A percentile compares a stretch with the other conserved stretches of the same genome.
phyloP scores from a whole-genome alignment of 92 coral and sea anemone genomes.

The Phymanthus crucifer region DNA sequence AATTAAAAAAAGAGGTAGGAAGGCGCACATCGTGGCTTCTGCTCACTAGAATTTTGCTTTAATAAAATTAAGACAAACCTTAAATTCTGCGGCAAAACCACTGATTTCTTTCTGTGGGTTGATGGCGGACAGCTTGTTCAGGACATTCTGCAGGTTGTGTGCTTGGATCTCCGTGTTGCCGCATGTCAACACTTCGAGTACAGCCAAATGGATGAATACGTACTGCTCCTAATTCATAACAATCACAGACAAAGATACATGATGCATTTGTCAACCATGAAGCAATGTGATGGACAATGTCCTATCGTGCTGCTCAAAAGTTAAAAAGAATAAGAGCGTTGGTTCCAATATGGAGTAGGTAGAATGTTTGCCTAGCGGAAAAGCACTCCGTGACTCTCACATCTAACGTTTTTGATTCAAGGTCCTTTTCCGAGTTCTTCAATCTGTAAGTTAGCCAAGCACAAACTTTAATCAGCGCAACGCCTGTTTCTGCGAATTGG shows the following conservation, averaged over 20 bases:
- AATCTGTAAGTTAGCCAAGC: too few species aligned
- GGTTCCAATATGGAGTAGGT: too few species aligned
- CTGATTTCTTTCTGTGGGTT: slow-evolving; percentile 33
- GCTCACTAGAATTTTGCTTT: too few species aligned
- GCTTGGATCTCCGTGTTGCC: slow-evolving; percentile 60
- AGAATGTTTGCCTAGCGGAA: too few species aligned
- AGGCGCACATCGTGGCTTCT: not conserved
- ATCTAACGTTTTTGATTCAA: too few species aligned
- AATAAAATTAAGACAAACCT: slow-evolving; percentile 39
- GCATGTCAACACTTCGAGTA: slow-evolving; percentile 50
- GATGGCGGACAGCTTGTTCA: slow-evolving; percentile 41
- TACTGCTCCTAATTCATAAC: slow-evolving; percentile 51
- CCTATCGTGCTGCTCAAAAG: too few species aligned
- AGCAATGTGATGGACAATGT: too few species aligned
- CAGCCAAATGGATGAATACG: slow-evolving; percentile 54
- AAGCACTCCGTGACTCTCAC: too few species aligned
- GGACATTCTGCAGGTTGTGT: slow-evolving; percentile 24
- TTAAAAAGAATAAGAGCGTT: not conserved
- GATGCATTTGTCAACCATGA: too few species aligned
- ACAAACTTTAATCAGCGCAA: too few species aligned
- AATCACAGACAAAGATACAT: not conserved
- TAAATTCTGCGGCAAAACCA: slow-evolving; percentile 56
- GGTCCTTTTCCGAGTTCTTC: too few species aligned
- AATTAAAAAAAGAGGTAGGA: not conserved
- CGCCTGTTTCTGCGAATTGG: too few species aligned